These are phyloP conservation scores for Acrocyrtus sp. DNA, from an alignment of 2,888 invertebrate genomes.

Conservation along the genomic window DNA sequence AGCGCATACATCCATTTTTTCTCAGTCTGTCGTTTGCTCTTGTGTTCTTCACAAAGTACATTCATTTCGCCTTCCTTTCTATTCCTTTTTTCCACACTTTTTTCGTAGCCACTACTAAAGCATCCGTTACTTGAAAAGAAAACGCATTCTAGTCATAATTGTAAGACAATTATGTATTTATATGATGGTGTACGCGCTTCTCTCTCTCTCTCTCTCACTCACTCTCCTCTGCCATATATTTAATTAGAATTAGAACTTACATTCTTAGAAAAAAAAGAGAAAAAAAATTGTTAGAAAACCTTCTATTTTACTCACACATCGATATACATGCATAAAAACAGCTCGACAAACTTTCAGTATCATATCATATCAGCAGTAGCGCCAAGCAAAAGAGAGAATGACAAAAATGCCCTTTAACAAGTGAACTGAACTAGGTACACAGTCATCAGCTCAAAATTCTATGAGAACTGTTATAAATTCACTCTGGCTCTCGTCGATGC, in stretches of 20 bases:
- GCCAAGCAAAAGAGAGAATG: not conserved
- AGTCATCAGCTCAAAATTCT: not conserved
- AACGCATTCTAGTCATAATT: constrained; percentile 25
- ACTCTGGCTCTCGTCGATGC: not conserved
- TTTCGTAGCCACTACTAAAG: constrained; percentile 2
- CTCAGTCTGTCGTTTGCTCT: not conserved
- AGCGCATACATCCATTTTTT: not conserved
- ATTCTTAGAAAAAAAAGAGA: not conserved
- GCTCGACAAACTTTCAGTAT: not conserved
- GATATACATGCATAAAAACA: not conserved
- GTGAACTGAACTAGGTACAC: not conserved
- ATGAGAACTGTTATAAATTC: not conserved
- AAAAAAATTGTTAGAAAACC: constrained; percentile 21
- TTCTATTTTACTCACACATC: constrained; percentile 9
- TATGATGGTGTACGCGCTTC: no score
- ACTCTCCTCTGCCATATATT: not conserved
- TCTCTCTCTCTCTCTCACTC: not conserved
- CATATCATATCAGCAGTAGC: no score
- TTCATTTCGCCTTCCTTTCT: not conserved
- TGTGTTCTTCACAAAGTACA: not conserved
- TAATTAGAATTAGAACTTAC: no score
- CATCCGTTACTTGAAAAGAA: constrained; percentile 17
- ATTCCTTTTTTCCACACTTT: no score
- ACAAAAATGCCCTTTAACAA: no score
- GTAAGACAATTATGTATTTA: constrained; percentile 27